Evolutionary conservation across 2,113 vertebrate genomes (phyloP), one percentile per base, ranked within the genome.

Genomic region (Neotoma lepida): DNA sequence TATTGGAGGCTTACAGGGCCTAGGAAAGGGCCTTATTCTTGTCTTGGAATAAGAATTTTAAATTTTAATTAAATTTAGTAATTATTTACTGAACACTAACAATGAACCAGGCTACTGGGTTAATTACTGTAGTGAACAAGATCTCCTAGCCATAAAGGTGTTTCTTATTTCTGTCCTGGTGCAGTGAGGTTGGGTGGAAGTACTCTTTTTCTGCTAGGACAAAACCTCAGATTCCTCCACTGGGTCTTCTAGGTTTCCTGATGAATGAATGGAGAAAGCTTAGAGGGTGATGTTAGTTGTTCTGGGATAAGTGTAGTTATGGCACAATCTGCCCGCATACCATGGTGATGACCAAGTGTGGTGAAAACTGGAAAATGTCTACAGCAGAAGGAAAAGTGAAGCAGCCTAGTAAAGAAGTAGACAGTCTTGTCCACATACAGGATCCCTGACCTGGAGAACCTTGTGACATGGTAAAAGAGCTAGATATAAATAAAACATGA

Each of bases 21-120:
- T 82, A 94, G 49, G 44, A 90, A 61, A 64, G 41, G 49, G n/a
- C n/a, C n/a, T n/a, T n/a, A n/a, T n/a, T 44, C 35, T 86, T 41
- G 73, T 54, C 15, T 81, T 91, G 4, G 54, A 63, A 74, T 85
- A 93, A 76, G 91, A 96, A 94, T 71, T 94, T 88, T 77, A 68
- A 85, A 64, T 61, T 82, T 82, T 61, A 82, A 41, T 58, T 82
- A 58, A 30, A 82, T 39, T 82, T 61, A 41, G 49, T 80, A 82
- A 41, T 82, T 61, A 39, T 8, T 81, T 81, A 61, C 80, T 82
- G 39, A 61, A 61, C 56, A 82, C n/a, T 61, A 82, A 61, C 80
- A 82, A 28, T 41, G 39, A 81, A 61, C 56, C 26, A 82, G n/a
- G 56, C 80, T 82, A 18, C n/a, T 14, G 56, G 6, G 24, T 82